Evolutionary conservation across 92 coral and sea anemone genomes (phyloP), one percentile per base, ranked within the genome.

Genomic region (Porites divaricata): DNA sequence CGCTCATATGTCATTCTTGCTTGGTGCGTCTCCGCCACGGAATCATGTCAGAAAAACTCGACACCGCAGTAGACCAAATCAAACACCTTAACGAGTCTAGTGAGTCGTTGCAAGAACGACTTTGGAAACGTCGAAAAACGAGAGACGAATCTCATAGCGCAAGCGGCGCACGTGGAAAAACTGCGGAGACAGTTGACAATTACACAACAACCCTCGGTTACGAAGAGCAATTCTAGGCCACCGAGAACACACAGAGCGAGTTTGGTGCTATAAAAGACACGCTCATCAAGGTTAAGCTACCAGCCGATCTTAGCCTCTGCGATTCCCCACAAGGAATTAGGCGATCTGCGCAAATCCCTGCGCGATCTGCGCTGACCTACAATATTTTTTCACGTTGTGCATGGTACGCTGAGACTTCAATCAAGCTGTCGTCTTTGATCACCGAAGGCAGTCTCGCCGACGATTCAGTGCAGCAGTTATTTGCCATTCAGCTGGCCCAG

Each of bases 161-260:
- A 69, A 69, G 52, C n/a, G 20, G 74, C 9, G 74, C 74, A 69
- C 52, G 74, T 69, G 74, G 52, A 26, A 11, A n/a, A 11, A 35
- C 51, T 69, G 54, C 74, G n/a, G 53, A 69, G 74, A 69, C 52
- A 69, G 53, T 28, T 28, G 53, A 69, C 74, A 1, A 69, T 69
- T 26, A 41, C 74, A 67, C 72, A 67, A 2, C 51, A 41, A 69
- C 74, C 53, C 74, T 41, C 52, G 53, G 53, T 35, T 25, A 51
- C 72, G 50, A 11, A 68, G 72, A 68, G 49, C 2, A 68, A 69
- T 69, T 26, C 74, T 69, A 1, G n/a, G 74, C 74, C 51, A 28
- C 74, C 74, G 53, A 69, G 53, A 21, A 28, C 74, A 69, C 28
- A 26, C 74, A 25, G n/a, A 69, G 52, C 52, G 53, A 28, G 51